Evolutionary conservation across 2,113 vertebrate species (phyloP).

Genomic region (Paramisgurnus dabryanus): DNA sequence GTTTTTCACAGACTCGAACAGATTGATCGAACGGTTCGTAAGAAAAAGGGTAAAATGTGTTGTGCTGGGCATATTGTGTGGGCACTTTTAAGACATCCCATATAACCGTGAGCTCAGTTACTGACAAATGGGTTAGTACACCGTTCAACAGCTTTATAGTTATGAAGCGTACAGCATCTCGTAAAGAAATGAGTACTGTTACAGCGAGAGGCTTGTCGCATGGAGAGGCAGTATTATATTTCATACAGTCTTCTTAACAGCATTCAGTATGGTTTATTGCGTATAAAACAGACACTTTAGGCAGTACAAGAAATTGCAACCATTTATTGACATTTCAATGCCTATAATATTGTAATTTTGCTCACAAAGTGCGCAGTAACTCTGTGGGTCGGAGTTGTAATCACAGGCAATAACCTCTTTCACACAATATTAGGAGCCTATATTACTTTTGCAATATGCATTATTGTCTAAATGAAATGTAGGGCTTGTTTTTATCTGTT

Average conservation of each 20-base stretch:
- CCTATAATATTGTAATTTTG: neutral
- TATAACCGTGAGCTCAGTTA: slow-evolving; percentile 1
- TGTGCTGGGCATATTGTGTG: neutral
- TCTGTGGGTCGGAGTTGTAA: neutral
- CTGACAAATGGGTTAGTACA: slow-evolving; percentile 18
- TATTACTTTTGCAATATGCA: no score
- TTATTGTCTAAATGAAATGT: no score
- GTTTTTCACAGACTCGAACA: slow-evolving; percentile 14
- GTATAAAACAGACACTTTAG: neutral
- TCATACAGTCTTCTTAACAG: neutral
- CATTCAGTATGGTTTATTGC: neutral
- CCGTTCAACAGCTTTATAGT: slow-evolving; percentile 24
- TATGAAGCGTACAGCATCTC: neutral
- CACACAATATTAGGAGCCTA: neutral
- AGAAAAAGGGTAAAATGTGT: neutral
- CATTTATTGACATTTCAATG: slow-evolving; percentile 6
- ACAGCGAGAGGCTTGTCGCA: neutral
- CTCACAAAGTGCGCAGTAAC: neutral
- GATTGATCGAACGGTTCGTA: neutral
- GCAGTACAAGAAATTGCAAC: neutral
- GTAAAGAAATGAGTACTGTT: slow-evolving; percentile 1
- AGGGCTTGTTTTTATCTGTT: no score
- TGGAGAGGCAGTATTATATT: slow-evolving; percentile 8
- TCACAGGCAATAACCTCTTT: no score
- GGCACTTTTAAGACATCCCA: slow-evolving; percentile 3